Evolutionary conservation across 2,797 vertebrate genomes (phyloP).

Genomic region (Etheostoma perlongum): DNA sequence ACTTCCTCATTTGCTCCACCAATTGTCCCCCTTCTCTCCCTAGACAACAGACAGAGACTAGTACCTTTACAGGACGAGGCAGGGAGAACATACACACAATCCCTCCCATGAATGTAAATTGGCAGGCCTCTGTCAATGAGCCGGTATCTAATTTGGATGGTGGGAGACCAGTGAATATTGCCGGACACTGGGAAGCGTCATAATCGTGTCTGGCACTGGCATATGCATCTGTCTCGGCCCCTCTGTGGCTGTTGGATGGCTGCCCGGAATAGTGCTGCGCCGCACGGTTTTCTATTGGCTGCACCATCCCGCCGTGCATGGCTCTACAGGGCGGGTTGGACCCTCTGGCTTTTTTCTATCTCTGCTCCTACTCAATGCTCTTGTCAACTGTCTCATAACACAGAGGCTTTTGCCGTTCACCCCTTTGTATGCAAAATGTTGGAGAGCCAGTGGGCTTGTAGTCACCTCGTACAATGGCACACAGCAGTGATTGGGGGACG

Average conservation of each 20-base stretch:
- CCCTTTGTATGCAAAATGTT: conserved; percentile 58
- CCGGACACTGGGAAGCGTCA: conserved; percentile 79
- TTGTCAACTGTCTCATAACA: conserved; percentile 71
- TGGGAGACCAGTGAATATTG: conserved; percentile 56
- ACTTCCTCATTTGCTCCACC: conserved; percentile 63
- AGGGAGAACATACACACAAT: conserved; percentile 12
- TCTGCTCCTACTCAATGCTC: conserved; percentile 59
- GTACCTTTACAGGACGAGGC: conserved; percentile 23
- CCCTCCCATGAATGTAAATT: conserved; percentile 45
- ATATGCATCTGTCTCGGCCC: conserved; percentile 77
- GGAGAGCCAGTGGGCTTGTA: conserved; percentile 57
- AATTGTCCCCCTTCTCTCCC: conserved; percentile 30
- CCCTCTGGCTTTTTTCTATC: conserved; percentile 51
- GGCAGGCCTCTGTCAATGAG: conserved; percentile 57
- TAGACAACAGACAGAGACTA: conserved; percentile 36
- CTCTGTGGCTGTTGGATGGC: conserved; percentile 85
- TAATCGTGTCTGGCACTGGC: conserved; percentile 88
- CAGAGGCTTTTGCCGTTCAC: conserved; percentile 52
- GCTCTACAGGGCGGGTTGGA: conserved; percentile 69
- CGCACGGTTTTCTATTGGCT: conserved; percentile 81
- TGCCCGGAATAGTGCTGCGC: conserved; percentile 87
- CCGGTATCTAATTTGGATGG: conserved; percentile 60
- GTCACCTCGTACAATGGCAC: conserved; percentile 36
- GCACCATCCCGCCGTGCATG: conserved; percentile 61
- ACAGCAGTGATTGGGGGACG: conserved; percentile 42